phyloP scores from a whole-genome alignment of 2,888 invertebrate species.

The Teinopalpus imperialis region DNA sequence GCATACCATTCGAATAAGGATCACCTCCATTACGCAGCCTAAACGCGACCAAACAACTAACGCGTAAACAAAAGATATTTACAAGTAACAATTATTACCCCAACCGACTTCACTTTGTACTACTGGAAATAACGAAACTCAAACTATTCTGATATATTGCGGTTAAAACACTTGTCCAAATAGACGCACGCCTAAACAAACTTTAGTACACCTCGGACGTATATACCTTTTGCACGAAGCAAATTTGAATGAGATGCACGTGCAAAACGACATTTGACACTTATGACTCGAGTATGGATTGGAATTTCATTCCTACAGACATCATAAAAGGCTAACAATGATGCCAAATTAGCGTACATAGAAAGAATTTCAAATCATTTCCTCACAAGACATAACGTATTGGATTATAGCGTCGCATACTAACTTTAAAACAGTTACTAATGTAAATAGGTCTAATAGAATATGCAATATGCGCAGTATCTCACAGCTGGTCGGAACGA shows the following conservation, averaged over 20 bases:
- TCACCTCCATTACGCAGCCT: conserved; percentile 68
- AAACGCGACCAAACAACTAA: conserved; percentile 58
- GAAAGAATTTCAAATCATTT: conserved; percentile 45
- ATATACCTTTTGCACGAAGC: background rate
- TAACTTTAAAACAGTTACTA: conserved; percentile 48
- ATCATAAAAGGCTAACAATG: conserved; percentile 37
- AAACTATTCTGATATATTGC: background rate
- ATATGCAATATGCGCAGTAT: conserved; percentile 12
- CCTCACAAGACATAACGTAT: conserved; percentile 50
- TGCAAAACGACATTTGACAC: conserved; percentile 20
- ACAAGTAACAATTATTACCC: conserved; percentile 46
- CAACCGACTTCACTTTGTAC: conserved; percentile 39
- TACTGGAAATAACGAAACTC: background rate
- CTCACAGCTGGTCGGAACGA: conserved; percentile 30
- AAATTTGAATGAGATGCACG: background rate
- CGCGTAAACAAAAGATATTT: conserved; percentile 56
- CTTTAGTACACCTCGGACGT: conserved; percentile 9
- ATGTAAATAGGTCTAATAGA: conserved; percentile 27
- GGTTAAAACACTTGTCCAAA: conserved; percentile 49
- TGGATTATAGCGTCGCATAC: conserved; percentile 43
- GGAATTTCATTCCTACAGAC: conserved; percentile 26
- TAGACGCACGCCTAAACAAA: conserved; percentile 39
- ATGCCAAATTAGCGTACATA: conserved; percentile 46
- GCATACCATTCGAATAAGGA: conserved; percentile 74
- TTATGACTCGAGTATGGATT: conserved; percentile 21